Evolutionary conservation across 1,140 invertebrate genomes (phyloP).

Genomic region (Apolygus lucorum): DNA sequence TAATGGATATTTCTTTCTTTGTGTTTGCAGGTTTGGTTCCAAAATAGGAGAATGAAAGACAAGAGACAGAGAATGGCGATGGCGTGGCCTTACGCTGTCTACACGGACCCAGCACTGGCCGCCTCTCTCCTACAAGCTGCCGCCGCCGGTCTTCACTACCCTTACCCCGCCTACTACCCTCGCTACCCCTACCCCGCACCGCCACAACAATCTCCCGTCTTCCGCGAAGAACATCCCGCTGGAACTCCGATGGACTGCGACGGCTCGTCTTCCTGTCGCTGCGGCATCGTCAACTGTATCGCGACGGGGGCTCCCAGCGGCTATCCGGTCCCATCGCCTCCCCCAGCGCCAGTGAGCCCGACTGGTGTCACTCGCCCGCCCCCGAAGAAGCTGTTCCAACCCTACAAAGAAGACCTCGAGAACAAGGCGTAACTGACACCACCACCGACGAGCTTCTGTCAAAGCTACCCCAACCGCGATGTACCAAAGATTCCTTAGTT

Average conservation of each 20-base stretch:
- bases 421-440: constrained; percentile 25
- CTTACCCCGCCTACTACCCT: constrained; percentile 32
- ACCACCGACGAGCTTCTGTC: background rate
- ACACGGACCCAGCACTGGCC: constrained; percentile 83
- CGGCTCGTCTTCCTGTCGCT: constrained; percentile 35
- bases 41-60: constrained; percentile 98
- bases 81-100: constrained; percentile 90
- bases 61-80: constrained; percentile 88
- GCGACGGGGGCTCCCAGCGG: constrained; percentile 18
- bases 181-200: constrained; percentile 30
- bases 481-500: background rate
- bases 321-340: constrained; percentile 9
- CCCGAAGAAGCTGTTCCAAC: constrained; percentile 34
- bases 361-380: constrained; percentile 11
- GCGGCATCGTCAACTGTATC: constrained; percentile 36
- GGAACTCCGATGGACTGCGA: constrained; percentile 41
- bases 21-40: constrained; percentile 86
- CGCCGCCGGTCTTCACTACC: constrained; percentile 39
- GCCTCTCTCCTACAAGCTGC: constrained; percentile 85
- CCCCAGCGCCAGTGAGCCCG: constrained; percentile 4
- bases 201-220: constrained; percentile 17
- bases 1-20: constrained; percentile 26
- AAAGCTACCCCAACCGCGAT: background rate
- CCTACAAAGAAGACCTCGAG: constrained; percentile 33
- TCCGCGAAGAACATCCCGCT: constrained; percentile 38